Conservation (phyloP, 2,797 vertebrate genomes). For the Mionectes olivaceus region DNA sequence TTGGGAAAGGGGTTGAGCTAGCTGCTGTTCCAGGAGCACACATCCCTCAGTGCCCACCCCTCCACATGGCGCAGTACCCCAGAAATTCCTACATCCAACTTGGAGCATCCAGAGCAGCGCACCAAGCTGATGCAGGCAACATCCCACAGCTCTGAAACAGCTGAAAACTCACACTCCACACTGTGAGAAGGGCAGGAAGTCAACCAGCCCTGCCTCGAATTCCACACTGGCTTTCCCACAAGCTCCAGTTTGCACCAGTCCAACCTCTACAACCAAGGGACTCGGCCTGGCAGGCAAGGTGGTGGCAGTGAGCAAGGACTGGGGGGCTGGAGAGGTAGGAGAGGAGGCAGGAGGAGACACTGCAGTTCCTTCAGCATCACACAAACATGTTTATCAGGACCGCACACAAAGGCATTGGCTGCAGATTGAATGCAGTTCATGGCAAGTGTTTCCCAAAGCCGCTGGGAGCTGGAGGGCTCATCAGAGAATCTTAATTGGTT, state of each 20-base stretch:
- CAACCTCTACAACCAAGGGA: not conserved
- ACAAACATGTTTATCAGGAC: constrained; percentile 45
- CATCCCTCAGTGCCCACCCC: not conserved
- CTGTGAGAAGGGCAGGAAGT: accelerated
- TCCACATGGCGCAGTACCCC: accelerated
- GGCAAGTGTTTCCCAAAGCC: constrained; percentile 19
- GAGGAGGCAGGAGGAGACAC: not conserved
- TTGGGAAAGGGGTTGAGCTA: not conserved
- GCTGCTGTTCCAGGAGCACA: not conserved
- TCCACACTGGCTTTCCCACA: not conserved
- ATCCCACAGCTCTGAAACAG: not conserved
- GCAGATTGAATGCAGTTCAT: not conserved
- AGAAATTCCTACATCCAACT: accelerated
- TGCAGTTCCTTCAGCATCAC: not conserved
- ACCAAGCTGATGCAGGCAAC: not conserved
- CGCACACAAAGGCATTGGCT: constrained; percentile 33
- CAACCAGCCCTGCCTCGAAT: not conserved
- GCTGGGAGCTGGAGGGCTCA: constrained; percentile 28
- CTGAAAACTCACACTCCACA: not conserved
- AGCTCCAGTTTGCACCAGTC: not conserved
- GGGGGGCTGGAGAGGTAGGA: not conserved
- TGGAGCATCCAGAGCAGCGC: not conserved
- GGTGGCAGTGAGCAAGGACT: not conserved
- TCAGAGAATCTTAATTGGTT: constrained; percentile 64
- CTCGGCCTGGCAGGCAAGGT: not conserved